These are phyloP conservation scores for Hypsopygia costalis DNA, from an alignment of 2,888 invertebrate species.

Conservation along the genomic window DNA sequence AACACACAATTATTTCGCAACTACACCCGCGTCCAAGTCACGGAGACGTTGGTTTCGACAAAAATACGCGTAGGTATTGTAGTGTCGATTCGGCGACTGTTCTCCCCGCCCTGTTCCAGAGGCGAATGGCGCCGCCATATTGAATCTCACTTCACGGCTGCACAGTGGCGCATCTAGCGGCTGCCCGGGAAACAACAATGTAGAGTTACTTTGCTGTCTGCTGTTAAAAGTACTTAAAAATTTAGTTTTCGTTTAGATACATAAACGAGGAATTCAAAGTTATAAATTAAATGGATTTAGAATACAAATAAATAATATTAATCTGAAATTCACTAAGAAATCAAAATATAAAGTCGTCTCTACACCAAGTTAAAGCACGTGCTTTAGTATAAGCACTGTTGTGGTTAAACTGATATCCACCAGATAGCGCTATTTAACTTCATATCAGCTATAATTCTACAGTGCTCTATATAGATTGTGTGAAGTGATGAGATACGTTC, in stretches of 20 bases:
- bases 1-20: constrained; percentile 70
- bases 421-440: constrained; percentile 38
- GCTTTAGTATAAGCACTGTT: not conserved
- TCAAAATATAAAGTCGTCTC: not conserved
- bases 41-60: constrained; percentile 68
- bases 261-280: not conserved
- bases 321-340: not conserved
- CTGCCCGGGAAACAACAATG: constrained; percentile 35
- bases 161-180: constrained; percentile 64
- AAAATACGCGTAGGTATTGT: constrained; percentile 76
- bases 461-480: constrained; percentile 14
- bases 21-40: constrained; percentile 75
- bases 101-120: constrained; percentile 78
- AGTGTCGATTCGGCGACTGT: constrained; percentile 73
- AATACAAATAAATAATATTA: not conserved
- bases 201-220: constrained; percentile 4
- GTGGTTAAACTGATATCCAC: constrained; percentile 15
- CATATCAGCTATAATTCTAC: constrained; percentile 15
- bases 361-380: not conserved
- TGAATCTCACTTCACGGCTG: constrained; percentile 57
- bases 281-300: not conserved
- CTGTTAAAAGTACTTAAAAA: not conserved
- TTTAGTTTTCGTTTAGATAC: not conserved
- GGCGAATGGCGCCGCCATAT: constrained; percentile 78
- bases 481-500: constrained; percentile 21